Evolutionary conservation across 2,888 invertebrate species (phyloP), one percentile per base, ranked within the genome.

Genomic region (Pseudococcus jackbeardsleyi): DNA sequence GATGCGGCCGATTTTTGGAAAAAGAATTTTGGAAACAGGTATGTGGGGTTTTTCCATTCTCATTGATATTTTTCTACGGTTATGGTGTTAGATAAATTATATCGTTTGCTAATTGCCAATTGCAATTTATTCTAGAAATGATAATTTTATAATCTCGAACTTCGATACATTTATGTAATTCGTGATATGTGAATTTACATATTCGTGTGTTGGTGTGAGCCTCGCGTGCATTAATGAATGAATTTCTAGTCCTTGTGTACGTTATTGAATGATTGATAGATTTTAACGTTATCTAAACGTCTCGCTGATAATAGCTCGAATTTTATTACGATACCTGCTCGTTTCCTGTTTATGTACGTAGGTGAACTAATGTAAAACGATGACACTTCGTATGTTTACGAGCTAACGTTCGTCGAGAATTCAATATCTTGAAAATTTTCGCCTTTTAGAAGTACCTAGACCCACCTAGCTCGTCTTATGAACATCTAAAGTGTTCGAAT

Each of bases 1-100:
- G 99, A 99, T 93, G 99, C 99, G 12, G 97, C 99, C 0, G 98
- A 99, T 90, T 99, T 99, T 92, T 99, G 99, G 99, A 96, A 95
- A 91, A 94, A 94, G 89, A 96, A 97, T 92, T 99, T 99, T 92
- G 97, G 97, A 90, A 98, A 98, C 94, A 98, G 97, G 98, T 98
- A 92, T 93, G 93, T 59, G 59, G 1, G 7, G 7, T 59, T 59
- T 59, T 59, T 59, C 19, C 8, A 19, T n/a, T 19, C 17, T 15
- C 15, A 33, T 54, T 54, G 0, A 54, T 54, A 12, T 54, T 54
- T 15, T 17, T 64, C 6, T 22, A 22, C 22, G 22, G 64, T 64
- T 7, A 15, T 3, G 22, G 9, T 64, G 26, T 2, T 33, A 33
- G 26, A 33, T 33, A 33, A 33, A 33, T n/a, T n/a, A n/a, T 33